Evolutionary conservation across 92 coral and sea anemone genomes (phyloP).

Genomic region (Zoanthus solanderi): DNA sequence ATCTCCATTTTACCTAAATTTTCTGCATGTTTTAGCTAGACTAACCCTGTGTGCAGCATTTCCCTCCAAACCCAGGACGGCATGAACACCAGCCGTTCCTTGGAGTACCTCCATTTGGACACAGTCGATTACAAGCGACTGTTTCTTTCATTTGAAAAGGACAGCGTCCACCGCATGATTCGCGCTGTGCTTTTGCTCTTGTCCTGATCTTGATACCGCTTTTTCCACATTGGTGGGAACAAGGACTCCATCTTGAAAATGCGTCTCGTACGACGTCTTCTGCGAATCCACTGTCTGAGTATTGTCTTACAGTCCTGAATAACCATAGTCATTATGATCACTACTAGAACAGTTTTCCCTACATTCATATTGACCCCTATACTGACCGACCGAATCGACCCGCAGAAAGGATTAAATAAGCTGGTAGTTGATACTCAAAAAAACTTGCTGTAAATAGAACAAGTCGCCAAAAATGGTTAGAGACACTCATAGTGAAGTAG

Average conservation of each 20-base stretch:
- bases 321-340: background rate
- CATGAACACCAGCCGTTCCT: background rate
- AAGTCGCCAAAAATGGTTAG: background rate
- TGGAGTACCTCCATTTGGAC: background rate
- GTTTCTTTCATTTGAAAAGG: background rate
- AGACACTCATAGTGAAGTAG: background rate
- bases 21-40: background rate
- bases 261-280: background rate
- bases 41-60: background rate
- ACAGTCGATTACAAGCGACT: background rate
- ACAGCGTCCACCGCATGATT: background rate
- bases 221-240: background rate
- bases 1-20: background rate
- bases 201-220: background rate
- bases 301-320: background rate
- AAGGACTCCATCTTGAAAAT: background rate
- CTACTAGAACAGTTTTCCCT: background rate
- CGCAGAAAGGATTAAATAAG: background rate
- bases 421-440: background rate
- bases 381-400: background rate
- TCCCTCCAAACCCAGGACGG: background rate
- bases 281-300: background rate
- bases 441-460: background rate
- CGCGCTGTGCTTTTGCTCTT: background rate
- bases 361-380: background rate